These are phyloP conservation scores for Eristalinus sepulchralis DNA, from an alignment of 2,888 invertebrate genomes.

Conservation along the genomic window DNA sequence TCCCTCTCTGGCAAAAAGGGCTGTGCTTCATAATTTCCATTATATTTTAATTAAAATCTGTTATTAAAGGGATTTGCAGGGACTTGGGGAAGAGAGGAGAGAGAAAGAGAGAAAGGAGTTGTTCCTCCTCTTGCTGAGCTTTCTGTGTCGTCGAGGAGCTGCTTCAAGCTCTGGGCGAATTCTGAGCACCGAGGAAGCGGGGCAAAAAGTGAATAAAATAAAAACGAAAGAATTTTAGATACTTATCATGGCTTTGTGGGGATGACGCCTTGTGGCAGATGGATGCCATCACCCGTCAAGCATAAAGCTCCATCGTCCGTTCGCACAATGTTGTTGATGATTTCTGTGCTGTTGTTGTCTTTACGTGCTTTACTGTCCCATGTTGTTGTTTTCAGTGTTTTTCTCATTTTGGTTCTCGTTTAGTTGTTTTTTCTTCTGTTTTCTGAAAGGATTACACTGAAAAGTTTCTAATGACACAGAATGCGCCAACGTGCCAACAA, in stretches of 20 bases:
- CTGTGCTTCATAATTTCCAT: conserved; percentile 63
- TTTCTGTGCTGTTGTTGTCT: not conserved
- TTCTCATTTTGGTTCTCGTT: not conserved
- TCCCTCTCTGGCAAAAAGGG: conserved; percentile 22
- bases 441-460: conserved; percentile 26
- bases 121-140: not conserved
- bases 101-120: not conserved
- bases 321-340: conserved; percentile 15
- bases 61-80: conserved; percentile 59
- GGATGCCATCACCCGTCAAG: conserved; percentile 41
- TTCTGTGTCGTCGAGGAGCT: not conserved
- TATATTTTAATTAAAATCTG: conserved; percentile 68
- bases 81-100: conserved; percentile 8
- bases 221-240: conserved; percentile 14
- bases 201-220: not conserved
- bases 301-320: conserved; percentile 25
- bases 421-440: no score
- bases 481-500: not conserved
- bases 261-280: conserved; percentile 44
- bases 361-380: not conserved
- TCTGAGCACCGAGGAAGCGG: not conserved
- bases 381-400: not conserved
- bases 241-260: conserved; percentile 42
- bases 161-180: not conserved
- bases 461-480: conserved; percentile 46